Conservation (phyloP, 2,797 vertebrate genomes). For the Hypotaenidia philippensis region DNA sequence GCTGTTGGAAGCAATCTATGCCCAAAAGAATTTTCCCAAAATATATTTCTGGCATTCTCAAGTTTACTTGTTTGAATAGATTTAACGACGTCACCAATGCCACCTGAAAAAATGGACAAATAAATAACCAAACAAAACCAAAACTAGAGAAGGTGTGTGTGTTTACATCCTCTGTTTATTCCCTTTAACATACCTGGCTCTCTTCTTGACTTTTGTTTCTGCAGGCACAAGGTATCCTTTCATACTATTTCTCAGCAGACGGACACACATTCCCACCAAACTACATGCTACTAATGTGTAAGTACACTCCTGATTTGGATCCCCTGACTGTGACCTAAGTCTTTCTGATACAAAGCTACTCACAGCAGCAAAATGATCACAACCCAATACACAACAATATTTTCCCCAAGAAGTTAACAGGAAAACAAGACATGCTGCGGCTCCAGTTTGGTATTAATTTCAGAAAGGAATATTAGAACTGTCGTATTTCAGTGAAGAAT, state of each 20-base stretch:
- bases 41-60: background rate
- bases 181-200: background rate
- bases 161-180: background rate
- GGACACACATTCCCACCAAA: background rate
- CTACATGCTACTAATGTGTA: background rate
- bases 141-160: background rate
- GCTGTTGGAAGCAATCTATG: background rate
- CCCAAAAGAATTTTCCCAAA: background rate
- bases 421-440: background rate
- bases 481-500: background rate
- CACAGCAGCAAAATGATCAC: background rate
- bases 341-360: background rate
- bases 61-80: background rate
- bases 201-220: background rate
- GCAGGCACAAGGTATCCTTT: background rate
- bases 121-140: background rate
- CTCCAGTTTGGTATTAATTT: slow-evolving; percentile 20
- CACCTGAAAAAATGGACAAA: background rate
- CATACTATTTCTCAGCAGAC: background rate
- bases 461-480: slow-evolving; percentile 13
- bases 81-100: background rate
- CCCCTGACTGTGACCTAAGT: background rate
- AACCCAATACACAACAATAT: background rate
- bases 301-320: background rate
- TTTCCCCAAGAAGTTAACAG: background rate